A percentile compares a stretch with the other conserved stretches of the same genome.
phyloP scores from a whole-genome alignment of 2,797 vertebrate genomes.

The Sebastes nivosus region DNA sequence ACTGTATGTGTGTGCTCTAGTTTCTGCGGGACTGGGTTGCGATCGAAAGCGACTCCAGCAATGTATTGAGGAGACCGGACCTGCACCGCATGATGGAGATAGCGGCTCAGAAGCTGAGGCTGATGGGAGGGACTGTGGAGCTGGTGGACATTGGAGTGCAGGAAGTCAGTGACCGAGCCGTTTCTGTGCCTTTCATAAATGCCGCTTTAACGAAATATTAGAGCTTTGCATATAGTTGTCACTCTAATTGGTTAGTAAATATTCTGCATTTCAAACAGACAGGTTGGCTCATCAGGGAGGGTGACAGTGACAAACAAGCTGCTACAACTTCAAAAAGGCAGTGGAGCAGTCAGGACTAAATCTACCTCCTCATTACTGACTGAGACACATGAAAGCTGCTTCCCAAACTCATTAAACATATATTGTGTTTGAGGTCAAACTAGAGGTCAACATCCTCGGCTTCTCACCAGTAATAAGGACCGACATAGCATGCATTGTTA shows the following conservation, averaged over 20 bases:
- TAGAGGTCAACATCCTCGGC: constrained; percentile 4
- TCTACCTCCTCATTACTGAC: constrained; percentile 35
- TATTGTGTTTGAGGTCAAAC: background rate
- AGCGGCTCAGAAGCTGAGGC: constrained; percentile 76
- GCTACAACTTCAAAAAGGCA: constrained; percentile 10
- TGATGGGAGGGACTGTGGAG: constrained; percentile 75
- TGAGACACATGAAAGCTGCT: constrained; percentile 29
- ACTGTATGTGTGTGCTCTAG: constrained; percentile 51
- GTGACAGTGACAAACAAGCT: background rate
- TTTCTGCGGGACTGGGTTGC: constrained; percentile 80
- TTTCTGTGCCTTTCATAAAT: background rate
- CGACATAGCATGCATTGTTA: background rate
- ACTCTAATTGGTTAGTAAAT: constrained; percentile 8
- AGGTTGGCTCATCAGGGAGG: background rate
- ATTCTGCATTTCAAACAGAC: constrained; percentile 1
- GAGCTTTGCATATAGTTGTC: background rate
- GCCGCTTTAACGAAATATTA: background rate
- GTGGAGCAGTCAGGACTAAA: background rate
- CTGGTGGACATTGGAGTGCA: constrained; percentile 80
- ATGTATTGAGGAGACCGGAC: constrained; percentile 73
- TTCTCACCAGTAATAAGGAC: constrained; percentile 19
- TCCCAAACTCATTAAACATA: constrained; percentile 29
- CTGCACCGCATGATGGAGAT: constrained; percentile 82
- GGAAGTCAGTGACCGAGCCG: constrained; percentile 63
- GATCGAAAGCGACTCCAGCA: constrained; percentile 84